Base-by-base conservation (phyloP, 1,140 invertebrate genomes). In the Ceratina calcarata region DNA sequence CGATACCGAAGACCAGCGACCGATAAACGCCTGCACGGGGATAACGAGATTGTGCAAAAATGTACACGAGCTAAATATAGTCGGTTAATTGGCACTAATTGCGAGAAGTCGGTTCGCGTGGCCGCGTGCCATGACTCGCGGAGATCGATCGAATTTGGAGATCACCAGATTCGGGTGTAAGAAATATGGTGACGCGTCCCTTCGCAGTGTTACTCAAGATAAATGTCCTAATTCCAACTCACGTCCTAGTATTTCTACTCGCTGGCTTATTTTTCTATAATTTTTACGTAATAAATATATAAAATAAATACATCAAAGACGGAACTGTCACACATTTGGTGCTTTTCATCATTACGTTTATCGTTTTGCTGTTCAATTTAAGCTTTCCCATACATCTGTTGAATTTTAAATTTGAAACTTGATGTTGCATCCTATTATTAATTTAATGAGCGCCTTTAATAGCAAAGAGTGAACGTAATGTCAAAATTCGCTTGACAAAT, bases 1-100 rank as follows among this genome's bases (percentile, higher is more conserved):
- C 86, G 86, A 86, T 82, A 77, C 78, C 72, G 84, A 78, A 84
- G 85, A 85, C 84, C 76, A 82, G 78, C 83, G 83, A 84, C 51
- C 73, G 87, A 83, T 86, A 83, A 88, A 85, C 82, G 37, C 10
- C 69, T 80, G 81, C 79, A 62, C 79, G 78, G 81, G 80, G 86
- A 85, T 88, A 84, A 88, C 80, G 70, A 78, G 81, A 88, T 86
- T 72, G 69, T 49, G 65, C 13, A 51, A 69, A 60, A 77, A 60
- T 20, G 7, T 7, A 24, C 37, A 6, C 32, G 6, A 22, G 51
- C 65, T 77, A 77, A 60, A 69, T 77, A 69, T 69, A 77, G 65
- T 18, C 57, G 37, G 55, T 61, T 77, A 77, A 77, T 77, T 77
- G 74, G 65, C 55, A 53, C 22, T 77, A 69, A 77, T 77, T 77